Base-by-base conservation (phyloP, 1,140 invertebrate genomes). In the Lordiphosa collinella region DNA sequence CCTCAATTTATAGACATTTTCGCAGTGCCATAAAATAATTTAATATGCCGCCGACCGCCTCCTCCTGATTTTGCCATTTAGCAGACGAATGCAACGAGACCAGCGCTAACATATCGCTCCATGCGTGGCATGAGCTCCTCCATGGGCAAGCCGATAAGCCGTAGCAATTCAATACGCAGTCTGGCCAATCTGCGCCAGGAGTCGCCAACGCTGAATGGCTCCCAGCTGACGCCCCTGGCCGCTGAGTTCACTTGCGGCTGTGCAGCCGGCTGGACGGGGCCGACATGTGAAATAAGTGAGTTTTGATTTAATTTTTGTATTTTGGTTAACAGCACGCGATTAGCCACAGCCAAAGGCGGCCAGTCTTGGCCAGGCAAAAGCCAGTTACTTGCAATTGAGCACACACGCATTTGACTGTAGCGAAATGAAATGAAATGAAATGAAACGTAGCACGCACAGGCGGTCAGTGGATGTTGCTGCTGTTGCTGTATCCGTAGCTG, bases 251-350 rank as follows among this genome's bases (percentile, higher is more conserved):
- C 91, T 56, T 99, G 97, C 90, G 92, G 92, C n/a, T 98, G 97
- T 90, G 91, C 93, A 13, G 90, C 94, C 5, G 97, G 97, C 68
- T 98, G 96, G 92, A 92, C 93, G 4, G 97, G 97, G 14, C 89
- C 92, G 12, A 93, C 93, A 56, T 98, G 97, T 89, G 92, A 92
- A 63, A 89, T 89, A 92, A 92, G 92, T 92, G 88, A 92, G 91
- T 91, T 78, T 82, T 84, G 78, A 84, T 84, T 84, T 84, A 84
- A 84, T 84, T 84, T 84, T 71, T 48, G 13, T 64, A 49, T 47
- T 54, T 54, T 84, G 35, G 25, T 29, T 29, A 29, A 29, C 79
- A 80, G 76, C 76, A 80, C 78, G 76, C 76, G 76, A 80, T 80
- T 80, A 80, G 76, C 78, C 76, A 80, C 76, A 82, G 70, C 36